phyloP scores from a whole-genome alignment of 2,888 invertebrate species.

The Drosophila meridionalis region DNA sequence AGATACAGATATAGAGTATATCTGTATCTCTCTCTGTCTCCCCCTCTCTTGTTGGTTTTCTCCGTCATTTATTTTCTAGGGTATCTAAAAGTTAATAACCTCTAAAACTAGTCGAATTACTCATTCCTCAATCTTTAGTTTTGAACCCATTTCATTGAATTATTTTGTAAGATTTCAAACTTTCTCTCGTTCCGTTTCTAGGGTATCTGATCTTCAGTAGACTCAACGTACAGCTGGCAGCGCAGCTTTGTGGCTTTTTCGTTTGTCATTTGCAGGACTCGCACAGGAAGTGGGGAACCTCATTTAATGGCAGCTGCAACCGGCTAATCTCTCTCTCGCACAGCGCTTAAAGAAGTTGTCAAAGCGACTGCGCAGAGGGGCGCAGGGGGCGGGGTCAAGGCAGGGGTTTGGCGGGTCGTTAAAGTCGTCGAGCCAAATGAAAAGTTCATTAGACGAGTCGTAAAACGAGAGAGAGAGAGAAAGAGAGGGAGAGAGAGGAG shows the following conservation, averaged over 20 bases:
- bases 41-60: not conserved
- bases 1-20: no score
- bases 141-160: not conserved
- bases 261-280: constrained; percentile 36
- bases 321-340: constrained; percentile 46
- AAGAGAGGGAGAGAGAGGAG: not conserved
- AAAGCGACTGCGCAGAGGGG: constrained; percentile 16
- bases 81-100: not conserved
- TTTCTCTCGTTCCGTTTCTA: not conserved
- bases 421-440: constrained; percentile 62
- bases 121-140: not conserved
- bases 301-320: constrained; percentile 60
- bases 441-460: constrained; percentile 74
- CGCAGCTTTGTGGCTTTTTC: not conserved
- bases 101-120: not conserved
- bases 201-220: not conserved
- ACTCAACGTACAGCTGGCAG: not conserved
- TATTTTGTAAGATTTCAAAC: not conserved
- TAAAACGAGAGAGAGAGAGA: constrained; percentile 46
- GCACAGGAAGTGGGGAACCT: constrained; percentile 50
- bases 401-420: constrained; percentile 37
- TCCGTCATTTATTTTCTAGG: not conserved
- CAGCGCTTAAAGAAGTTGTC: constrained; percentile 60
- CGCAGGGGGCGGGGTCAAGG: not conserved
- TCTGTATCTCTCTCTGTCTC: not conserved